Evolutionary conservation across 2,113 vertebrate genomes (phyloP).

Genomic region (Mus musculus): GRCm39 chr7:83631001-83631500

Average conservation of each 20-base stretch:
- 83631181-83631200: not conserved
- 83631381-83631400: conserved; percentile 84
- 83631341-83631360: not conserved
- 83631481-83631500: conserved; percentile 89
- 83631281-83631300: not conserved
- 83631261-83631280: not conserved
- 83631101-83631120: not conserved
- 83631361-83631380: not conserved
- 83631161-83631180: not conserved
- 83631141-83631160: not conserved
- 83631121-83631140: not conserved
- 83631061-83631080: not conserved
- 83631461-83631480: conserved; percentile 93
- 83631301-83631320: not conserved
- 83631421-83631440: conserved; percentile 86
- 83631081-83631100: not conserved
- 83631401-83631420: conserved; percentile 93
- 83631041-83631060: fast-evolving
- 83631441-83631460: conserved; percentile 90
- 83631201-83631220: not conserved
- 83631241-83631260: not conserved
- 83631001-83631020: too few species aligned
- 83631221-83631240: not conserved
- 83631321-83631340: not conserved
- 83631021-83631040: not conserved